A percentile compares a stretch with the other conserved stretches of the same genome.
Conservation (phyloP, 2,797 vertebrate genomes). For the Protosalanx chinensis region DNA sequence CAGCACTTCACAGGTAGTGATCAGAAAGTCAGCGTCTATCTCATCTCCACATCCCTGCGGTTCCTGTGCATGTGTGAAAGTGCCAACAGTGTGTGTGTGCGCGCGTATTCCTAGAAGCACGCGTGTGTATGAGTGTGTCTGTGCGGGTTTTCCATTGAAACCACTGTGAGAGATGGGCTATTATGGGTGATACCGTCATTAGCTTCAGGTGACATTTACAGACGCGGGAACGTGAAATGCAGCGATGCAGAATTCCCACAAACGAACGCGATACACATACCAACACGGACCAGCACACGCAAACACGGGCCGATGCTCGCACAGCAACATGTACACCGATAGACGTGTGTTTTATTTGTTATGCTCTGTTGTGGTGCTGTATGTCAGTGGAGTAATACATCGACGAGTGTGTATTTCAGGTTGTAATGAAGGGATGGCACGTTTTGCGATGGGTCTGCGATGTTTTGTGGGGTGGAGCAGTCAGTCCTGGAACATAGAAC, state of each 20-base stretch:
- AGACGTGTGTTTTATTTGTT: too few species aligned
- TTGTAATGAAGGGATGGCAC: too few species aligned
- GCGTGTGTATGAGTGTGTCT: background rate
- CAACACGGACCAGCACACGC: background rate
- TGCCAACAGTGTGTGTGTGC: background rate
- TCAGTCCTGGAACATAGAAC: too few species aligned
- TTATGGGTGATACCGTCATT: conserved; percentile 26
- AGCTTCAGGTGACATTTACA: conserved; percentile 14
- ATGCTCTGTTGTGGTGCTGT: too few species aligned
- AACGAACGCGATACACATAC: too few species aligned
- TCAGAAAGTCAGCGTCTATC: conserved; percentile 11
- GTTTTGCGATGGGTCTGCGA: background rate
- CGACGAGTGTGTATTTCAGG: too few species aligned
- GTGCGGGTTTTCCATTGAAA: conserved; percentile 1
- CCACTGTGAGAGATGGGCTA: conserved; percentile 12
- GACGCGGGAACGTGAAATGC: conserved; percentile 27
- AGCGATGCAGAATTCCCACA: conserved; percentile 5
- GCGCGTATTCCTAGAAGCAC: background rate
- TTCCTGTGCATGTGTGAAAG: background rate
- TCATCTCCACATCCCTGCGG: background rate
- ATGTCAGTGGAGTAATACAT: too few species aligned
- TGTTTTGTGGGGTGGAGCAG: too few species aligned
- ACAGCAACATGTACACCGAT: too few species aligned
- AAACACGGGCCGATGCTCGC: too few species aligned
- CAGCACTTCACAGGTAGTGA: conserved; percentile 14